These are phyloP conservation scores for Ernsta delagoae DNA, from an alignment of 2,888 invertebrate species.

Conservation along the genomic window DNA sequence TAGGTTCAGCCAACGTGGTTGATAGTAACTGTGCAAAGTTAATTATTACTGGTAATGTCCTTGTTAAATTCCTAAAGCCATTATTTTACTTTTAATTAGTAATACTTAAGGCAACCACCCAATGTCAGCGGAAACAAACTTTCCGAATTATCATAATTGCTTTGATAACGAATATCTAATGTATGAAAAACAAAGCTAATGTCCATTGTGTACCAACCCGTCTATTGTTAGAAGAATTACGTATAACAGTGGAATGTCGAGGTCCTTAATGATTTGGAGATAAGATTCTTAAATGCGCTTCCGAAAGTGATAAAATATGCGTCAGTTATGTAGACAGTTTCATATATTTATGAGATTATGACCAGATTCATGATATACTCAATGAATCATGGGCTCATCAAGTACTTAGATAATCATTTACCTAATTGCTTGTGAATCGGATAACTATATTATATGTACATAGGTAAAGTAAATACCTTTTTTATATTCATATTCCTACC, in stretches of 20 bases:
- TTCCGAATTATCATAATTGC: slow-evolving; percentile 13
- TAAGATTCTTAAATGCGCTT: slow-evolving; percentile 43
- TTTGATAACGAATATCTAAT: slow-evolving; percentile 2
- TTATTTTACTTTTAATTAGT: background rate
- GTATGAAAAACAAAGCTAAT: slow-evolving; percentile 12
- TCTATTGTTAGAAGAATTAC: slow-evolving; percentile 38
- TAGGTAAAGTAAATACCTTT: no score
- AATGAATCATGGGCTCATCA: no score
- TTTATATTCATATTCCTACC: no score
- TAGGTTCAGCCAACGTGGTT: no score
- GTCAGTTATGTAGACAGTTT: slow-evolving; percentile 13
- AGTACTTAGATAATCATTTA: no score
- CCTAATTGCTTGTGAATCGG: no score
- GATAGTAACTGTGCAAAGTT: no score
- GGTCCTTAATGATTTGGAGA: slow-evolving; percentile 39
- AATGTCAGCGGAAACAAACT: slow-evolving; percentile 2
- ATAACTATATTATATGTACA: no score
- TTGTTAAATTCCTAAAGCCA: background rate
- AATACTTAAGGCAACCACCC: background rate
- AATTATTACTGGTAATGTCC: background rate
- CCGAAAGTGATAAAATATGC: slow-evolving; percentile 42
- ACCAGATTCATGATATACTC: no score
- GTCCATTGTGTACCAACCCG: slow-evolving; percentile 9
- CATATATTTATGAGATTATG: no score
- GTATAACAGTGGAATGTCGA: slow-evolving; percentile 42